Base-by-base conservation (phyloP, 2,888 invertebrate species). In the Mayetiola destructor region DNA sequence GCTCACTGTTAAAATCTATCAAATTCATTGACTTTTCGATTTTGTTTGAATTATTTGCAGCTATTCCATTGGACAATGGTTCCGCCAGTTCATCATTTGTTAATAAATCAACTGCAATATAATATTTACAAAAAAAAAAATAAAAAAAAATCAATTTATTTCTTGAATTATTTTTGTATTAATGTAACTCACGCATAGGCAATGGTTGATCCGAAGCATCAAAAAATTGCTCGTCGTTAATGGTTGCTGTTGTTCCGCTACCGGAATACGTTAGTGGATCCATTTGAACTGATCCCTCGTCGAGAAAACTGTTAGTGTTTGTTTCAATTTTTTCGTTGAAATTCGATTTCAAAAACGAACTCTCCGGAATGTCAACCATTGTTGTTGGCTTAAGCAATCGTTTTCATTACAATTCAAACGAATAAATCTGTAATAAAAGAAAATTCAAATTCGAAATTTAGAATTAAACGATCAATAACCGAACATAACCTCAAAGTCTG, bases 291-390 rank as follows among this genome's bases (percentile, higher is more conserved):
- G 6, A 6, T 32, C 8, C 30, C 27, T 53, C 53, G 18, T 53
- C 53, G 2, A 29, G 18, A 12, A 20, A 53, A 30, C 30, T 30
- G 10, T 18, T 27, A 9, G 29, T 6, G 9, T 30, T 12, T n/a
- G 48, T n/a, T 5, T 48, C 48, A 27, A 48, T 48, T 48, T 48
- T 48, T n/a, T 48, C 48, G 16, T 4, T 48, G 16, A 48, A 27
- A n/a, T 16, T 12, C 29, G 27, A 8, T 12, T 23, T 2, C 12
- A 48, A 27, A 48, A 48, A 27, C n/a, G 53, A 53, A 16, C 16
- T 53, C 12, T 53, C 53, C 23, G 27, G 29, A 8, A 53, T 53
- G 29, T 53, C 53, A 53, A 53, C 53, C 53, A 53, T 53, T 53
- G 29, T 29, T 53, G n/a, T 52, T 32, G 32, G n/a, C 5, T 18